Conservation (phyloP, 1,140 invertebrate species). For the Musca vetustissima region DNA sequence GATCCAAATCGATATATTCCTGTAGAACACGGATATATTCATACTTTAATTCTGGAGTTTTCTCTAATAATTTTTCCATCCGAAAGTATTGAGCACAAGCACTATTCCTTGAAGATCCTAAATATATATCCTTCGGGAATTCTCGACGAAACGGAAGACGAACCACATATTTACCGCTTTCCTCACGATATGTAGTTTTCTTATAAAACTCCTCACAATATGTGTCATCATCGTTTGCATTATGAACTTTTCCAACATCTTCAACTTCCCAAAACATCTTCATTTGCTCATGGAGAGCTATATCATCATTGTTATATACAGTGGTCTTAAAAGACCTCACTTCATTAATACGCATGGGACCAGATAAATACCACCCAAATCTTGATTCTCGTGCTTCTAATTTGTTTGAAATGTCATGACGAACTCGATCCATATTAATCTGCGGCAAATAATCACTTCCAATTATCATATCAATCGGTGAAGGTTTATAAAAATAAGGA, state of each 20-base stretch:
- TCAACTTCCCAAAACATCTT: conserved; percentile 14
- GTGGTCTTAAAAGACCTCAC: neutral
- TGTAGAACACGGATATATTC: conserved; percentile 14
- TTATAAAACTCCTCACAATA: conserved; percentile 1
- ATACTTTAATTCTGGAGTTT: neutral
- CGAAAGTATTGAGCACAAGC: neutral
- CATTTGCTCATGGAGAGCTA: neutral
- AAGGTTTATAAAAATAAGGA: neutral
- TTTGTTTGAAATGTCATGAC: neutral
- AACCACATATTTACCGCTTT: neutral
- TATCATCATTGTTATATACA: neutral
- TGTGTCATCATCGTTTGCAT: neutral
- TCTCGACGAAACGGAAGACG: neutral
- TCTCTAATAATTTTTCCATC: neutral
- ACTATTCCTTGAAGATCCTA: neutral
- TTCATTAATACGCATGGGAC: neutral
- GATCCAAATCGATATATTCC: conserved; percentile 11
- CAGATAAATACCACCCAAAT: conserved; percentile 6
- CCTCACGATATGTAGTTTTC: neutral
- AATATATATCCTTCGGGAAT: neutral
- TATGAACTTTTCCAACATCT: neutral
- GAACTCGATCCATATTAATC: neutral
- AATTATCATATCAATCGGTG: conserved; percentile 11
- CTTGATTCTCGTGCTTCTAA: neutral
- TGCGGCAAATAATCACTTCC: conserved; percentile 3